Percentiles rank a stretch among this genome's conserved stretches.
Conservation (phyloP, 2,113 vertebrate genomes). For the Anseranas semipalmata region DNA sequence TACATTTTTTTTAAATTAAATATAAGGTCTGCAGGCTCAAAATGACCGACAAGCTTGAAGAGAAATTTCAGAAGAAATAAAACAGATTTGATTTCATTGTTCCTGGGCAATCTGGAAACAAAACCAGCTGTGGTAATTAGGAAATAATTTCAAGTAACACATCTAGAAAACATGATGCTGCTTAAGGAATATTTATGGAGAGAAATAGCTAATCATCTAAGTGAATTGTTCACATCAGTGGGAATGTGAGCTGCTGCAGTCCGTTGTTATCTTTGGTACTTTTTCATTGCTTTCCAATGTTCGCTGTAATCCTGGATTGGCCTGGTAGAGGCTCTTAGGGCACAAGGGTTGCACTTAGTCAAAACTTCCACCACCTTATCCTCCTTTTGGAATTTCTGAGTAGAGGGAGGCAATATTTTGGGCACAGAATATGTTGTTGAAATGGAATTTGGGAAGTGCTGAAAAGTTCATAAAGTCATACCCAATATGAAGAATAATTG, state of each 20-base stretch:
- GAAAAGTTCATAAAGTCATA: background rate
- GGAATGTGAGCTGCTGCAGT: background rate
- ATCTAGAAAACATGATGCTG: background rate
- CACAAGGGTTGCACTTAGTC: background rate
- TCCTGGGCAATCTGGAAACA: background rate
- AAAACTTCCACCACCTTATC: background rate
- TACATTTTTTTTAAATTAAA: background rate
- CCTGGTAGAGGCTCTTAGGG: background rate
- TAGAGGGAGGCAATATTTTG: background rate
- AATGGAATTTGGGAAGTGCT: background rate
- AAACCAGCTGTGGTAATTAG: background rate
- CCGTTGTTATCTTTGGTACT: background rate
- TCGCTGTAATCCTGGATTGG: background rate
- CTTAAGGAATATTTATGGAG: background rate
- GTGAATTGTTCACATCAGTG: background rate
- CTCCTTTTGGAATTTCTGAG: background rate
- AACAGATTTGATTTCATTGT: background rate
- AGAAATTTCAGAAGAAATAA: background rate
- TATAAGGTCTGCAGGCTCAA: background rate
- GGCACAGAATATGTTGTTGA: background rate
- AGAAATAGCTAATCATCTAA: background rate
- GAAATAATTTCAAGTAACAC: background rate
- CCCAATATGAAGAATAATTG: background rate
- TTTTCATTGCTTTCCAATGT: background rate
- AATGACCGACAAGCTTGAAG: background rate